Evolutionary conservation across 2,113 vertebrate species (phyloP).

Genomic region (Clarias gariepinus): DNA sequence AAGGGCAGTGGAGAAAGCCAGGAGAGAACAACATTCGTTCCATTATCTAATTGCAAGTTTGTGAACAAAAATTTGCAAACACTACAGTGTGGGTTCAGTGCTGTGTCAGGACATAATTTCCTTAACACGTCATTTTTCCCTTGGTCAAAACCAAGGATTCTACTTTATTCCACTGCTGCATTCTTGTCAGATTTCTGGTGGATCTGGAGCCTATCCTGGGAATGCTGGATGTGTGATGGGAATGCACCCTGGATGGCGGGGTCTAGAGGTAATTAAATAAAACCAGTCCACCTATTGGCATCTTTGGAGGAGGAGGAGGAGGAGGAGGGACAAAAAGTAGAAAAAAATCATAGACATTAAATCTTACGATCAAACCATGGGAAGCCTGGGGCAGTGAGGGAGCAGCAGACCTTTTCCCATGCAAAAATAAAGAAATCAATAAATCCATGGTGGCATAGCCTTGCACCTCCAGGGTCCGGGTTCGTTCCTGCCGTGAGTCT

Average conservation of each 20-base stretch:
- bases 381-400: neutral
- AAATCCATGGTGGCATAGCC: no score
- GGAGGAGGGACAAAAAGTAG: neutral
- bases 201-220: neutral
- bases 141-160: slow-evolving; percentile 56
- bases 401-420: neutral
- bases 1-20: slow-evolving; percentile 18
- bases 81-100: neutral
- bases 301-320: neutral
- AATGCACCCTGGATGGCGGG: neutral
- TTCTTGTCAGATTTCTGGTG: neutral
- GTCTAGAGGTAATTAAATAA: neutral
- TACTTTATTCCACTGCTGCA: neutral
- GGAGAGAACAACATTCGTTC: slow-evolving; percentile 21
- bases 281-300: neutral
- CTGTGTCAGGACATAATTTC: neutral
- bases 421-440: neutral
- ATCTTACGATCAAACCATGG: neutral
- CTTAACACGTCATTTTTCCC: neutral
- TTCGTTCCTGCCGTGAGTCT: no score
- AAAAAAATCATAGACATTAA: neutral
- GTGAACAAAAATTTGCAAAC: slow-evolving; percentile 5
- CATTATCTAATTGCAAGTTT: slow-evolving; percentile 38
- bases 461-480: no score
- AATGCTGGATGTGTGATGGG: neutral